Conservation (phyloP, 1,140 invertebrate genomes). For the Trinorchestia longiramus region DNA sequence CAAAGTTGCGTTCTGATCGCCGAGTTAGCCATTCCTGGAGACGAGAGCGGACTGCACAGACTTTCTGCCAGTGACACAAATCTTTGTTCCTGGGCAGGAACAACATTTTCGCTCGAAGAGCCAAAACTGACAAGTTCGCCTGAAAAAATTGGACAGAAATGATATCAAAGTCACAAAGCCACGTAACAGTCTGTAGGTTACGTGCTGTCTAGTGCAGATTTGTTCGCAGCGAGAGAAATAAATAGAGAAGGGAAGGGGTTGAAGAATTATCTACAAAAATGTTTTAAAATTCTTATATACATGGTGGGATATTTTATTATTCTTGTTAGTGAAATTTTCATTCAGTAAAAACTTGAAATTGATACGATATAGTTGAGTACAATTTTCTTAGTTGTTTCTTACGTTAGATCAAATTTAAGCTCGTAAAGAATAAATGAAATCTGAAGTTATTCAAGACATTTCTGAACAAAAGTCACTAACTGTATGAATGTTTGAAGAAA, state of each 20-base stretch:
- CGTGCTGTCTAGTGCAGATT: background rate
- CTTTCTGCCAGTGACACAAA: background rate
- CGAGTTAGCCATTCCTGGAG: background rate
- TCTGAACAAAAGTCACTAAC: no score
- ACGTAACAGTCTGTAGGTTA: background rate
- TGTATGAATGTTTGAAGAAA: no score
- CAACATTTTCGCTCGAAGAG: background rate
- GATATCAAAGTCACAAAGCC: background rate
- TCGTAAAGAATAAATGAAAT: no score
- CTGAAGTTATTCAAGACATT: no score
- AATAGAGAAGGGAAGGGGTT: background rate
- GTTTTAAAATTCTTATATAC: background rate
- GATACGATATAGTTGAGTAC: no score
- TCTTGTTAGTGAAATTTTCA: background rate
- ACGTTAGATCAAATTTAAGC: no score
- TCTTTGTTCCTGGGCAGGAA: slow-evolving; percentile 1
- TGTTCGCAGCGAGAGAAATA: background rate
- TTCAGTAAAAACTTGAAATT: no score
- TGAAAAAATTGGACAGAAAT: background rate
- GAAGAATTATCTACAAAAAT: background rate
- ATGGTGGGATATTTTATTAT: background rate
- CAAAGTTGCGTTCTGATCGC: slow-evolving; percentile 16
- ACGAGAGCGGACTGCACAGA: background rate
- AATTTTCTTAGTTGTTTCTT: no score
- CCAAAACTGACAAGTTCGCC: background rate